A percentile compares a stretch with the other conserved stretches of the same genome.
These are phyloP conservation scores for Lasioglossum villosulum DNA, from an alignment of 2,888 invertebrate species.

Conservation along the genomic window DNA sequence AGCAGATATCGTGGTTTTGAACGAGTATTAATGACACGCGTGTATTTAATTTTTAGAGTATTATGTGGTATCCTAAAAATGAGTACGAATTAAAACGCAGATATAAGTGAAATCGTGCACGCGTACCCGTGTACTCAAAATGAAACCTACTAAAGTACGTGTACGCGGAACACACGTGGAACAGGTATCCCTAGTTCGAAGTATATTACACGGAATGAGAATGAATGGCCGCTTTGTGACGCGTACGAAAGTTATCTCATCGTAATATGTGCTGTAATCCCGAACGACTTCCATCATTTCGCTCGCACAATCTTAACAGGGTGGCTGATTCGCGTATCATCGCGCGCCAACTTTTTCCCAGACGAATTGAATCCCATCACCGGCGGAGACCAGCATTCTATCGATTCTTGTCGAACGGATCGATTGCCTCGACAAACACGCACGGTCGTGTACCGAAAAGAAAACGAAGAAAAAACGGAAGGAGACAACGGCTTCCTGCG, in stretches of 20 bases:
- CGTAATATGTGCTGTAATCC: neutral
- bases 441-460: neutral
- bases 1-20: no score
- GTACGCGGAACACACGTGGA: no score
- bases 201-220: no score
- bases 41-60: no score
- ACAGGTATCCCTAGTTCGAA: no score
- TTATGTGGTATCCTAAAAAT: no score
- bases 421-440: conserved; percentile 17
- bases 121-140: no score
- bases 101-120: no score
- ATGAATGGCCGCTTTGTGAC: no score
- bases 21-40: no score
- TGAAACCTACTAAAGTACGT: no score
- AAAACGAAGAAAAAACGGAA: conserved; percentile 4
- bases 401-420: conserved; percentile 21
- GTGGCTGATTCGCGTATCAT: neutral
- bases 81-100: no score
- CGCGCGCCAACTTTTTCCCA: neutral
- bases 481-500: neutral
- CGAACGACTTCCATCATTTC: neutral
- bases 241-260: neutral
- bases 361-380: conserved; percentile 18
- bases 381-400: neutral
- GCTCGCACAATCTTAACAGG: neutral